Percentiles rank a stretch among this genome's conserved stretches.
Evolutionary conservation across 2,113 vertebrate species (phyloP).

Genomic region (Bolborhynchus lineola): DNA sequence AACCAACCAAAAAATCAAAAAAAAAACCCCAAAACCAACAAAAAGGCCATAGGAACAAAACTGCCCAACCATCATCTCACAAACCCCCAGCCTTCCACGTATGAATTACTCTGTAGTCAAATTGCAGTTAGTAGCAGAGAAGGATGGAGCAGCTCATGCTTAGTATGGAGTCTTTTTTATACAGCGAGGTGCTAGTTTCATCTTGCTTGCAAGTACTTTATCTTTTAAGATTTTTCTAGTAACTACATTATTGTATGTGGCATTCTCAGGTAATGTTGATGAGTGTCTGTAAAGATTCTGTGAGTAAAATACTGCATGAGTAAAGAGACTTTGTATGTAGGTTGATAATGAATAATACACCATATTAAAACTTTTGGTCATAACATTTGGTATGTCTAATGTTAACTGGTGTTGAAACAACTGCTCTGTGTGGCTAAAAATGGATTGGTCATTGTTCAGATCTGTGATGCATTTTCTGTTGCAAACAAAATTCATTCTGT

Average conservation of each 20-base stretch:
- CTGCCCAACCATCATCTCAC: not conserved
- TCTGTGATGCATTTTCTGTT: not conserved
- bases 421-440: not conserved
- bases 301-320: not conserved
- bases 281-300: not conserved
- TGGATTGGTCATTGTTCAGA: not conserved
- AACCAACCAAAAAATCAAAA: not conserved
- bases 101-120: not conserved
- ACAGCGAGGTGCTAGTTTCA: not conserved
- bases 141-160: not conserved
- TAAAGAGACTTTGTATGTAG: not conserved
- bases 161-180: not conserved
- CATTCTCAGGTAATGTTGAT: not conserved
- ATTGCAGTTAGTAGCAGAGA: not conserved
- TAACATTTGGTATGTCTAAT: not conserved
- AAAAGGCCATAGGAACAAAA: not conserved
- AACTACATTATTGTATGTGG: accelerated
- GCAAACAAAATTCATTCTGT: not conserved
- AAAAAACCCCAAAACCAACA: not conserved
- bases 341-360: not conserved
- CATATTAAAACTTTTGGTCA: not conserved
- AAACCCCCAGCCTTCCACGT: not conserved
- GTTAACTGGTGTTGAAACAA: not conserved
- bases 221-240: not conserved
- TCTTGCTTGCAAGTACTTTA: not conserved